phyloP scores from a whole-genome alignment of 1,140 invertebrate species.

The Mizuhopecten yessoensis region DNA sequence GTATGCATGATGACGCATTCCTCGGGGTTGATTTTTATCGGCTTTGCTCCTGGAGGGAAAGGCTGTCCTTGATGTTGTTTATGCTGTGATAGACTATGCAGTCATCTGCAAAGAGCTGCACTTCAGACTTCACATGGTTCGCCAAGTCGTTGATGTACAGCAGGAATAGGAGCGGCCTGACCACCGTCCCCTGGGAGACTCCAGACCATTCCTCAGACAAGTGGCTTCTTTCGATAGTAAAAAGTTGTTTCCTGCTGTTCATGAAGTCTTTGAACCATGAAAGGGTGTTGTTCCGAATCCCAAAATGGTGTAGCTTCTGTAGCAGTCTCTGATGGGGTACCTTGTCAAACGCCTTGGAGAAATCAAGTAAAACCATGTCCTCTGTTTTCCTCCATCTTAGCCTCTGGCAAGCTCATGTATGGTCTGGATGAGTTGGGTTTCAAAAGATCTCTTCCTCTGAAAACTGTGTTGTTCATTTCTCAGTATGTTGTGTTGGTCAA shows the following conservation, averaged over 20 bases:
- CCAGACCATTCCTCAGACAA: conserved; percentile 52
- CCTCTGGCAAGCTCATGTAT: too few relatives aligned
- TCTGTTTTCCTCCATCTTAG: background rate
- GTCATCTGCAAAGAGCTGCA: conserved; percentile 60
- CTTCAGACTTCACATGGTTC: background rate
- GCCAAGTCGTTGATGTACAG: conserved; percentile 68
- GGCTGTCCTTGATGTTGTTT: too few relatives aligned
- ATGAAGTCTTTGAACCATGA: conserved; percentile 62
- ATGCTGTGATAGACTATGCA: background rate
- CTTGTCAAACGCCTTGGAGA: conserved; percentile 64
- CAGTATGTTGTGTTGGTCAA: too few relatives aligned
- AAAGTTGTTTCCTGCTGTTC: conserved; percentile 54
- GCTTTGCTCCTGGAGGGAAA: too few relatives aligned
- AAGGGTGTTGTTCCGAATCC: conserved; percentile 36
- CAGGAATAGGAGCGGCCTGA: conserved; percentile 64
- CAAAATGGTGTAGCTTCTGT: conserved; percentile 46
- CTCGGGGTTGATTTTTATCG: too few relatives aligned
- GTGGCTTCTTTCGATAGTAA: conserved; percentile 41
- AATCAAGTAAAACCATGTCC: too few relatives aligned
- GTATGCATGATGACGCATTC: too few relatives aligned
- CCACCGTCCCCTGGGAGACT: conserved; percentile 67
- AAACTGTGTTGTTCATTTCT: too few relatives aligned
- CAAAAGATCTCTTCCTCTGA: too few relatives aligned
- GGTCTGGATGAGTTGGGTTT: too few relatives aligned
- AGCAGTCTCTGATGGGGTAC: conserved; percentile 52